Evolutionary conservation across 1,140 invertebrate genomes (phyloP).

Genomic region (Listronotus bonariensis): DNA sequence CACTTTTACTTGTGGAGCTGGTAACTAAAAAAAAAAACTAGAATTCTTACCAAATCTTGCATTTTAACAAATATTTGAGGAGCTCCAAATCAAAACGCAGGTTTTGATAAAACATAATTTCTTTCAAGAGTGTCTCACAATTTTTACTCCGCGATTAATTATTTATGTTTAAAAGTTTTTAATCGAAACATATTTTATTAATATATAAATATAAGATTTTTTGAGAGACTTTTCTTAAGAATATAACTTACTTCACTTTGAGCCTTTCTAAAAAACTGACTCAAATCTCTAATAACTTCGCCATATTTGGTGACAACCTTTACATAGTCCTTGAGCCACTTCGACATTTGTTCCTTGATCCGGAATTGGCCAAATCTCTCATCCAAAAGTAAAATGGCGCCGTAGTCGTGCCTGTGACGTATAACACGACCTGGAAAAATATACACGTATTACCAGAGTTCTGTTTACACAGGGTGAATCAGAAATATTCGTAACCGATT

Average conservation of each 20-base stretch:
- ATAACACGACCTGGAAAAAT: constrained; percentile 79
- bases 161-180: too few species aligned
- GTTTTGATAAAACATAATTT: too few species aligned
- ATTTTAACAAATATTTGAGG: too few species aligned
- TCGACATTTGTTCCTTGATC: constrained; percentile 76
- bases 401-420: constrained; percentile 92
- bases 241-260: constrained; percentile 56
- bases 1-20: constrained; percentile 12
- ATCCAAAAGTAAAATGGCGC: constrained; percentile 92
- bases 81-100: too few species aligned
- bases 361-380: constrained; percentile 71
- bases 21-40: constrained; percentile 18
- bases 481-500: too few species aligned
- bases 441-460: too few species aligned
- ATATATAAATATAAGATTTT: not conserved
- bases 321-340: constrained; percentile 80
- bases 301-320: constrained; percentile 72
- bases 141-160: too few species aligned
- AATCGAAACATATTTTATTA: too few species aligned
- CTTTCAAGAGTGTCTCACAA: too few species aligned
- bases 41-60: too few species aligned
- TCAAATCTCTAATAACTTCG: constrained; percentile 70
- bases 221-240: constrained; percentile 1
- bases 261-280: constrained; percentile 78
- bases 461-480: too few species aligned